Base-by-base conservation (phyloP, 1,140 invertebrate genomes). In the Drosophila subpulchrella region DNA sequence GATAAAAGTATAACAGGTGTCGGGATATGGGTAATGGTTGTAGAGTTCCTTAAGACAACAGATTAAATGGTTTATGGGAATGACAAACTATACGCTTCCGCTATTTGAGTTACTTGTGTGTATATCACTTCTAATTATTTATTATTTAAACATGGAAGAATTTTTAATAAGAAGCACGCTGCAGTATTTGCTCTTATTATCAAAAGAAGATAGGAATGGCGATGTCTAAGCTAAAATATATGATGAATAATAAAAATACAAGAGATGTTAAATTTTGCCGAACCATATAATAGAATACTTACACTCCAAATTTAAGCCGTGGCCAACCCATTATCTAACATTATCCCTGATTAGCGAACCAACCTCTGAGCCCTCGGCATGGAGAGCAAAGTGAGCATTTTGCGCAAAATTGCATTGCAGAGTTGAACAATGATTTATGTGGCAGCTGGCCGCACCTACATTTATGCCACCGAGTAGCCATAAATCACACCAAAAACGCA, bases 401-500 rank as follows among this genome's bases (percentile, higher is more conserved):
- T 61, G 55, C 71, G 53, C 63, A 62, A 75, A 80, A 78, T 70
- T 80, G 75, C 82, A 81, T 55, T 82, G 63, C 82, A 67, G 70
- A 65, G 74, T 78, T 78, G 61, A 67, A 85, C 83, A 77, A 88
- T 88, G 84, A 88, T 88, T 88, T 88, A 88, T 88, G 83, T 88
- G 83, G 79, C 51, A 77, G 73, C 15, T 7, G 60, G 83, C 79
- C 79, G 83, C 83, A 89, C 83, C 83, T 88, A 88, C 83, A 89
- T 88, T 88, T 88, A 83, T 88, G 83, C 83, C 83, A 88, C 65
- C 81, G 78, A 82, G 72, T 80, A 72, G 79, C 83, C 79, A 88
- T 88, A 88, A 88, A 88, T 88, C 83, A 89, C 83, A 88, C 83
- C 84, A 80, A 79, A 71, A 67, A 88, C 79, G 75, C 80, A 88